These are phyloP conservation scores for Triplophysa siluroides DNA, from an alignment of 2,113 vertebrate species.

Conservation along the genomic window DNA sequence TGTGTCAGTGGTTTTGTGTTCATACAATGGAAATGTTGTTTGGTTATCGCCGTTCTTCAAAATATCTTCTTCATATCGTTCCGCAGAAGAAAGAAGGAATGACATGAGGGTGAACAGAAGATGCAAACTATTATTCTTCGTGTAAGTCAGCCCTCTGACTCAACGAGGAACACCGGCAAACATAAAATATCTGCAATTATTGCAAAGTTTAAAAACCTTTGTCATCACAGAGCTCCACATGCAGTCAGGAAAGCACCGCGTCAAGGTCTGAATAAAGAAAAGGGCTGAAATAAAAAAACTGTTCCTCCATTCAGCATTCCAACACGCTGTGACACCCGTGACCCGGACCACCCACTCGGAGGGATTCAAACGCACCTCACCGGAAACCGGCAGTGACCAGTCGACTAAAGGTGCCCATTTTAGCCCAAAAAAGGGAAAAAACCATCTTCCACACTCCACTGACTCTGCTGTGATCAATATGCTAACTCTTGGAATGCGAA, in stretches of 20 bases:
- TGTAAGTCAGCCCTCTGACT: too few relatives aligned
- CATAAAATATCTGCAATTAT: neutral
- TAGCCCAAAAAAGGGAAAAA: conserved; percentile 58
- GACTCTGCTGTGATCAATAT: conserved; percentile 78
- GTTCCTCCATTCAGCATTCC: conserved; percentile 16
- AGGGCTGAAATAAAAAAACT: conserved; percentile 18
- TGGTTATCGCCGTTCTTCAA: too few relatives aligned
- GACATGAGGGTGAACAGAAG: too few relatives aligned
- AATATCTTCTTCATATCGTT: too few relatives aligned
- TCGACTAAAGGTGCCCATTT: conserved; percentile 63
- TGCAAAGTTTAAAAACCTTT: conserved; percentile 1
- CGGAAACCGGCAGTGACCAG: conserved; percentile 68
- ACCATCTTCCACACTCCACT: conserved; percentile 70
- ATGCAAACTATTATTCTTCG: too few relatives aligned
- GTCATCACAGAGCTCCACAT: conserved; percentile 11
- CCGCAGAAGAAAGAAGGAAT: too few relatives aligned
- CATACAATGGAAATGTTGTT: too few relatives aligned
- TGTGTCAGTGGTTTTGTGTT: too few relatives aligned
- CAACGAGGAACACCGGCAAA: too few relatives aligned
- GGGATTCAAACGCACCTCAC: conserved; percentile 61
- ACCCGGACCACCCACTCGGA: conserved; percentile 19
- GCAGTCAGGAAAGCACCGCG: neutral
- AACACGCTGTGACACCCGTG: conserved; percentile 28
- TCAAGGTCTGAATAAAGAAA: conserved; percentile 9
- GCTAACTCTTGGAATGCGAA: conserved; percentile 80